Percentiles rank a stretch among this genome's conserved stretches.
Evolutionary conservation across 2,797 vertebrate species (phyloP).

Genomic region (Catamblyrhynchus diadema): DNA sequence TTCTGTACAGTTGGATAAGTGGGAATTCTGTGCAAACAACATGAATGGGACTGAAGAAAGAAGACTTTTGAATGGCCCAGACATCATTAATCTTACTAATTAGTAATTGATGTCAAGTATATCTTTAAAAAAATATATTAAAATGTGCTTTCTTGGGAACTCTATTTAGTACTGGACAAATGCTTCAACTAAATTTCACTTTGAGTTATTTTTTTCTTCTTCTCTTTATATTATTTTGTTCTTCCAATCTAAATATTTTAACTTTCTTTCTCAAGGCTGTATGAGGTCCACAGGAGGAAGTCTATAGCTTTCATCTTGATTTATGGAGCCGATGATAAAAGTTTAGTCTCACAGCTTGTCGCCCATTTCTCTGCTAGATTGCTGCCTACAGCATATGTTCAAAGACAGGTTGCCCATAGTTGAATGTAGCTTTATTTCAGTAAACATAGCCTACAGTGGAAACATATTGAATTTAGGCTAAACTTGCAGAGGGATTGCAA

Average conservation of each 20-base stretch:
- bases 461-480: conserved; percentile 72
- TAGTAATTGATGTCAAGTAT: neutral
- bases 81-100: conserved; percentile 23
- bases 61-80: neutral
- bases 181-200: conserved; percentile 42
- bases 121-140: neutral
- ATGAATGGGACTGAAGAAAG: neutral
- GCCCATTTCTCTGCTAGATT: conserved; percentile 73
- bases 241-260: conserved; percentile 73
- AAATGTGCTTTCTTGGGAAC: neutral
- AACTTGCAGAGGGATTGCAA: conserved; percentile 46
- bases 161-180: neutral
- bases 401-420: conserved; percentile 76
- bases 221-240: neutral
- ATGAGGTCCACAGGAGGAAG: conserved; percentile 76
- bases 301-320: conserved; percentile 81
- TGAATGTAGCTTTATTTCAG: conserved; percentile 73
- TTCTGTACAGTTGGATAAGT: neutral
- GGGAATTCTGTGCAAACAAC: neutral
- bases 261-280: conserved; percentile 69
- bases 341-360: conserved; percentile 80
- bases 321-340: conserved; percentile 81
- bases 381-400: conserved; percentile 78
- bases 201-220: neutral
- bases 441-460: conserved; percentile 72